phyloP scores from a whole-genome alignment of 1,140 invertebrate species.

The Trinorchestia longiramus region DNA sequence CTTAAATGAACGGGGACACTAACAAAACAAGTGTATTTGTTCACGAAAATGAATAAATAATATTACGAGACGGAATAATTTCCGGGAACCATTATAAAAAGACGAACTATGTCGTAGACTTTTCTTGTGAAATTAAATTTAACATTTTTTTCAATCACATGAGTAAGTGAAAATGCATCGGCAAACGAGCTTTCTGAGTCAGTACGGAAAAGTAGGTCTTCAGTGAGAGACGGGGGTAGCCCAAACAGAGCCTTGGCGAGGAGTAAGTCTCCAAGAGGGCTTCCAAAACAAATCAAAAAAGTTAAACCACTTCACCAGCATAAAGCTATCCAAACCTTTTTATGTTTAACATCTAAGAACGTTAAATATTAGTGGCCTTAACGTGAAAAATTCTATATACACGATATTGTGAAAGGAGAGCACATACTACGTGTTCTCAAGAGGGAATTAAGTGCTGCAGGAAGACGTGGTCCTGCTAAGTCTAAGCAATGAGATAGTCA shows the following conservation, averaged over 20 bases:
- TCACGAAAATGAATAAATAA: neutral
- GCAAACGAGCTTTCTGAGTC: neutral
- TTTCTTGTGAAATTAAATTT: too few relatives aligned
- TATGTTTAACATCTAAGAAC: slow-evolving; percentile 49
- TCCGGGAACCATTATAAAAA: neutral
- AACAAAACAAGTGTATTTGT: neutral
- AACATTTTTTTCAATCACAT: neutral
- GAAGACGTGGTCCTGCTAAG: slow-evolving; percentile 38
- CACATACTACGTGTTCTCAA: neutral
- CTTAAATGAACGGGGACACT: neutral
- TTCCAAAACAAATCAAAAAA: neutral
- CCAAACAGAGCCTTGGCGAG: neutral
- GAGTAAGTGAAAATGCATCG: neutral
- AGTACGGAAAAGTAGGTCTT: neutral
- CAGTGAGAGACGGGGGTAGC: neutral
- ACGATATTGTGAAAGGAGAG: slow-evolving; percentile 54
- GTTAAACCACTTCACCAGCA: slow-evolving; percentile 44
- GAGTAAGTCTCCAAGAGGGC: neutral
- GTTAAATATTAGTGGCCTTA: slow-evolving; percentile 51
- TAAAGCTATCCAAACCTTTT: slow-evolving; percentile 54
- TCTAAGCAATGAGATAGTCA: slow-evolving; percentile 32
- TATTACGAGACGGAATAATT: neutral
- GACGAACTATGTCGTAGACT: neutral
- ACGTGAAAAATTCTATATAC: slow-evolving; percentile 47
- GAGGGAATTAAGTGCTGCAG: slow-evolving; percentile 44